Percentiles rank a stretch among this genome's conserved stretches.
Conservation (phyloP, 2,113 vertebrate species). For the Typhlomys cinereus region DNA sequence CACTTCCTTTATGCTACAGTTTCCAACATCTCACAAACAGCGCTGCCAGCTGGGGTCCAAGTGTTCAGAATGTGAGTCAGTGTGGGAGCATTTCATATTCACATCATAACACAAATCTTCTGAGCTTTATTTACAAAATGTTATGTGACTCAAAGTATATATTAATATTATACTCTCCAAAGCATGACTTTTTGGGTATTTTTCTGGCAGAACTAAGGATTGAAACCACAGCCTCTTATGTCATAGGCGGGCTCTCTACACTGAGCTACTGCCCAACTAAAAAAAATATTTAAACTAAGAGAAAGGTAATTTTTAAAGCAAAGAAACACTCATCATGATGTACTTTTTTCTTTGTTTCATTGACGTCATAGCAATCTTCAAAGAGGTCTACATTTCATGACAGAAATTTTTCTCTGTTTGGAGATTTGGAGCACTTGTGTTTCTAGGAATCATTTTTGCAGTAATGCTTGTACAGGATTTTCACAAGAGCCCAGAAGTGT, state of each 20-base stretch:
- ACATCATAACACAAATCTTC: background rate
- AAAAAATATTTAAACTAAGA: conserved; percentile 16
- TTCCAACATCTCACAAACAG: background rate
- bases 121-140: conserved; percentile 51
- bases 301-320: background rate
- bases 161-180: background rate
- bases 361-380: background rate
- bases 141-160: conserved; percentile 2
- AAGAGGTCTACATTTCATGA: background rate
- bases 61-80: background rate
- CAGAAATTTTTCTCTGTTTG: conserved; percentile 34
- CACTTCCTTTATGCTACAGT: background rate
- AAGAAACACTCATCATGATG: background rate
- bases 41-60: background rate
- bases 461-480: conserved; percentile 36
- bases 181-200: background rate
- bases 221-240: too few relatives aligned
- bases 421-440: background rate
- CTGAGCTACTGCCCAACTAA: too few relatives aligned
- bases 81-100: background rate
- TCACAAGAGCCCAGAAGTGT: background rate
- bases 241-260: too few relatives aligned
- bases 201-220: too few relatives aligned
- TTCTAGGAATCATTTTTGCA: conserved; percentile 31
- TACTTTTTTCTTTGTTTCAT: background rate